Evolutionary conservation across 2,113 vertebrate species (phyloP).

Genomic region (Indri indri): DNA sequence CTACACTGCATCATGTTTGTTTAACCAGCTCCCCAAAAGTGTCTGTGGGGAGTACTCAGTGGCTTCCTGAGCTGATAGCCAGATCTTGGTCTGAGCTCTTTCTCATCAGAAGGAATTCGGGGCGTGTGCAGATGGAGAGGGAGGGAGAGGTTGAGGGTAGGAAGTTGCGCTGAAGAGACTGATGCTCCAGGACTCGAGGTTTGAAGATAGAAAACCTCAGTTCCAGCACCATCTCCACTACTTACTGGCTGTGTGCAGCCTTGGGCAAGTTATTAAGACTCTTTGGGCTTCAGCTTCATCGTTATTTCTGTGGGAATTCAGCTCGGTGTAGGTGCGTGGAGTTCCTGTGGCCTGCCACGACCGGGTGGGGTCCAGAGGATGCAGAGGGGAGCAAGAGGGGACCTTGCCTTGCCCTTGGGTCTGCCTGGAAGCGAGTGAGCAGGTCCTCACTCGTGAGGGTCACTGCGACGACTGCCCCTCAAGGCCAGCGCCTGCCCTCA

Average conservation of each 20-base stretch:
- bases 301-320: background rate
- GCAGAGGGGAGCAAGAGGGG: fast-evolving
- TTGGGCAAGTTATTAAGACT: background rate
- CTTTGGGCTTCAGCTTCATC: background rate
- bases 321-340: fast-evolving
- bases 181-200: background rate
- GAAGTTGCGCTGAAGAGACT: background rate
- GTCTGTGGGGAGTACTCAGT: fast-evolving
- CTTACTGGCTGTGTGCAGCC: fast-evolving
- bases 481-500: no score
- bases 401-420: background rate
- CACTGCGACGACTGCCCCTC: background rate
- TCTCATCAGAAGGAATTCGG: background rate
- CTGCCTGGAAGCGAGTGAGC: background rate
- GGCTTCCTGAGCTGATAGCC: background rate
- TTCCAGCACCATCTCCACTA: background rate
- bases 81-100: background rate
- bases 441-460: fast-evolving
- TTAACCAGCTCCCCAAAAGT: background rate
- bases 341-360: no score
- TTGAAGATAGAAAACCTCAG: background rate
- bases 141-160: background rate
- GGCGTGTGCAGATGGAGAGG: fast-evolving
- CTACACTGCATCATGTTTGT: background rate
- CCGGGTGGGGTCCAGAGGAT: fast-evolving